Percentiles rank a stretch among this genome's conserved stretches.
phyloP scores from a whole-genome alignment of 2,797 vertebrate species.

The Lemur catta region DNA sequence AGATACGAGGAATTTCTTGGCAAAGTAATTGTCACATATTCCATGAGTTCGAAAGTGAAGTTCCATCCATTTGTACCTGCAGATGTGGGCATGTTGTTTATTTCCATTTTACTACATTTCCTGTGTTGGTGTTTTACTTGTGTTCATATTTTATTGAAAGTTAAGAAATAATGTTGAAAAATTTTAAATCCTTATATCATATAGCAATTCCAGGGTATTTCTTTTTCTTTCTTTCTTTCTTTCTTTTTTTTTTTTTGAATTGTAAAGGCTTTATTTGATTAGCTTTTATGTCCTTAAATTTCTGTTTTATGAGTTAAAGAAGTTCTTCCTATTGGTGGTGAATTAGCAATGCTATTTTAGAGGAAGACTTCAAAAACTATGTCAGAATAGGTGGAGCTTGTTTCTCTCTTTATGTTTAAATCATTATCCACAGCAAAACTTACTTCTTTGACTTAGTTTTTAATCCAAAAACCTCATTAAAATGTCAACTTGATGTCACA shows the following conservation, averaged over 20 bases:
- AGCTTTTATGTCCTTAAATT: not conserved
- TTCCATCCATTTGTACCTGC: slow-evolving; percentile 28
- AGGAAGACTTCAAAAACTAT: not conserved
- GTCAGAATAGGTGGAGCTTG: not conserved
- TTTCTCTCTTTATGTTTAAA: slow-evolving; percentile 22
- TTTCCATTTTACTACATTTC: slow-evolving; percentile 32
- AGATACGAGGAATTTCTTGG: not conserved
- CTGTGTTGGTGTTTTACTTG: not conserved
- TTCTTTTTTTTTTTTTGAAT: not conserved
- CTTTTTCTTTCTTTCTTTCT: not conserved
- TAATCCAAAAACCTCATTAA: slow-evolving; percentile 28
- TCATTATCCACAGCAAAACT: not conserved
- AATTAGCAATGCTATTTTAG: slow-evolving; percentile 19
- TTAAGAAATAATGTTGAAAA: slow-evolving; percentile 41
- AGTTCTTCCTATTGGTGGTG: not conserved
- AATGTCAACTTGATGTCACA: slow-evolving; percentile 19
- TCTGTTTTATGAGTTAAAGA: slow-evolving; percentile 24
- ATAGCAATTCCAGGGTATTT: not conserved
- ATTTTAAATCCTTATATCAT: not conserved
- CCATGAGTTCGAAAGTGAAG: slow-evolving; percentile 23
- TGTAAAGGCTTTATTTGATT: not conserved
- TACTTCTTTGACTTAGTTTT: slow-evolving; percentile 33
- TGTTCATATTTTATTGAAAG: slow-evolving; percentile 29
- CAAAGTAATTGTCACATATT: slow-evolving; percentile 27
- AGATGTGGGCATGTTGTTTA: not conserved